phyloP scores from a whole-genome alignment of 2,888 invertebrate species.

The Spisula subtruncata region DNA sequence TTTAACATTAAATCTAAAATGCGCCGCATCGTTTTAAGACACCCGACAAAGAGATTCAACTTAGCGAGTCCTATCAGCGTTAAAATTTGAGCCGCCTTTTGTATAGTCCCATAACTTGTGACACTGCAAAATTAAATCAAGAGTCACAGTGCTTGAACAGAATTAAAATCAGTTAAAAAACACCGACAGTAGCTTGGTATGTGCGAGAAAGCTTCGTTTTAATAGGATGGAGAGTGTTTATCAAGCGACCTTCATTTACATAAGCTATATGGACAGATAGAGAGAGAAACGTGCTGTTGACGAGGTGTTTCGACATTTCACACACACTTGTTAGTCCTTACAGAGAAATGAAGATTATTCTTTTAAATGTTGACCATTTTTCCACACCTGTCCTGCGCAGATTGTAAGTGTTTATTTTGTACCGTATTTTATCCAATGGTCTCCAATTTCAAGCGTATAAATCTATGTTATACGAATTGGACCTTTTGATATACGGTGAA shows the following conservation, averaged over 20 bases:
- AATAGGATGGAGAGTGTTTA: constrained; percentile 6
- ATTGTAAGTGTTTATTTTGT: constrained; percentile 19
- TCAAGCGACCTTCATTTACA: constrained; percentile 45
- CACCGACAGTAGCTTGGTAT: constrained; percentile 32
- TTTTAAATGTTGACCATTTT: constrained; percentile 21
- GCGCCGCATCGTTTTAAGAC: constrained; percentile 30
- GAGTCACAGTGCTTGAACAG: constrained; percentile 41
- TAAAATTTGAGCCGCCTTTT: constrained; percentile 45
- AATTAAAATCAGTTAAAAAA: constrained; percentile 28
- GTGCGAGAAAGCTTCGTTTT: neutral
- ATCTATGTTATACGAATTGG: neutral
- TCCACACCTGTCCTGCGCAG: constrained; percentile 30
- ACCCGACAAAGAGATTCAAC: constrained; percentile 44
- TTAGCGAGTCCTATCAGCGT: constrained; percentile 40
- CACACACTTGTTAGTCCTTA: constrained; percentile 61
- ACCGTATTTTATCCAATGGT: neutral
- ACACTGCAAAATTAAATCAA: constrained; percentile 55
- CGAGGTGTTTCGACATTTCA: constrained; percentile 51
- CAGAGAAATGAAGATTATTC: constrained; percentile 32
- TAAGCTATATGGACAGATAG: constrained; percentile 42
- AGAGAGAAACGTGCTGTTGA: constrained; percentile 60
- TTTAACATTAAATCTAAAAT: neutral
- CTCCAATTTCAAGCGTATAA: constrained; percentile 19
- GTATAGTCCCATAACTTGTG: constrained; percentile 42
- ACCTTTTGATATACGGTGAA: neutral